Conservation (phyloP, 1,140 invertebrate genomes). For the Plutomurus gul region DNA sequence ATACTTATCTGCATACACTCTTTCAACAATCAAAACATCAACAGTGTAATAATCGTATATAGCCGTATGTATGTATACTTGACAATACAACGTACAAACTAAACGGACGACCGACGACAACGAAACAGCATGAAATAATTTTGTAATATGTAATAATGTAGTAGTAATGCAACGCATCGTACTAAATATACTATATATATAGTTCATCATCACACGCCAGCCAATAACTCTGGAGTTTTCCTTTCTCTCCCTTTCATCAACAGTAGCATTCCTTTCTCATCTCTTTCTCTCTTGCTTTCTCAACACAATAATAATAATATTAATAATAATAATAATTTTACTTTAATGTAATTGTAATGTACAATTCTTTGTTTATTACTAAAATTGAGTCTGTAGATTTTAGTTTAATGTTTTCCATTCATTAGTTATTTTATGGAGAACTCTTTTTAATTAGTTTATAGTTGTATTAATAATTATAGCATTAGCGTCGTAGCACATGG, state of each 20-base stretch:
- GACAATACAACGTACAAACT: not conserved
- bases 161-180: conserved; percentile 4
- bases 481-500: conserved; percentile 4
- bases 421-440: not conserved
- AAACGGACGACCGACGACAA: not conserved
- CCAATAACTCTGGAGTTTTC: not conserved
- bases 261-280: not conserved
- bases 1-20: conserved; percentile 6
- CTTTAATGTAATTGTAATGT: conserved; percentile 1
- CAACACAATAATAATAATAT: not conserved
- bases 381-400: conserved; percentile 26
- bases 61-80: not conserved
- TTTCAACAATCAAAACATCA: not conserved
- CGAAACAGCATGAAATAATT: conserved; percentile 11
- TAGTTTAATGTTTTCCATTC: not conserved
- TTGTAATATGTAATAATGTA: conserved; percentile 4
- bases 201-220: not conserved
- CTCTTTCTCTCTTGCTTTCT: not conserved
- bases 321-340: not conserved
- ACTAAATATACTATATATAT: too few relatives aligned
- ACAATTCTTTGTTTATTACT: conserved; percentile 26
- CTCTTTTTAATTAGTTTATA: not conserved
- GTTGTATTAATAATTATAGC: not conserved
- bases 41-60: not conserved
- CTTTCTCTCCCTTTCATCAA: not conserved